Percentiles rank a stretch among this genome's conserved stretches.
Evolutionary conservation across 1,140 invertebrate species (phyloP).

Genomic region (Euschistus heros): DNA sequence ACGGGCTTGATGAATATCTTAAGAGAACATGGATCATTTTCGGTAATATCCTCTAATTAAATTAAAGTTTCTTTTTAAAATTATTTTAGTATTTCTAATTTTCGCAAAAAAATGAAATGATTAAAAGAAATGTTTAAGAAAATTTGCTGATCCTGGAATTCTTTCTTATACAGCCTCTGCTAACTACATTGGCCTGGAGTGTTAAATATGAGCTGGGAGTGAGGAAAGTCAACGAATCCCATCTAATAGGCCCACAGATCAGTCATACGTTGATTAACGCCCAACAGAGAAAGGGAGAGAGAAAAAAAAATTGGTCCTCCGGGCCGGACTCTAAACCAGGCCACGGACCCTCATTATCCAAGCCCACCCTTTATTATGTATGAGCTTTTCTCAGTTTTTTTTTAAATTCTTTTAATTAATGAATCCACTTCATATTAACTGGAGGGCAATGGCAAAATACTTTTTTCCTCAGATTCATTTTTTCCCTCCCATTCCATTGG

Average conservation of each 20-base stretch:
- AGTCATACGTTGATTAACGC: slow-evolving; percentile 13
- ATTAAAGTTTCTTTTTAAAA: too few species aligned
- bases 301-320: slow-evolving; percentile 11
- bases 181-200: too few species aligned
- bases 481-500: too few species aligned
- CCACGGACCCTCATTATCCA: slow-evolving; percentile 7
- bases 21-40: too few species aligned
- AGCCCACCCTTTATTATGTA: slow-evolving; percentile 9
- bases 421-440: slow-evolving; percentile 7
- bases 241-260: slow-evolving; percentile 3
- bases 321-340: neutral
- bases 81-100: too few species aligned
- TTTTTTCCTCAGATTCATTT: too few species aligned
- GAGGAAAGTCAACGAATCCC: neutral
- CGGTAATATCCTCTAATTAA: too few species aligned
- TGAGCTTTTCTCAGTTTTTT: neutral
- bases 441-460: neutral
- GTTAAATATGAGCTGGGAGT: neutral
- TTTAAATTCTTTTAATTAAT: slow-evolving; percentile 10
- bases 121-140: too few species aligned
- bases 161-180: too few species aligned
- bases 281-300: neutral
- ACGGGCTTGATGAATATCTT: too few species aligned
- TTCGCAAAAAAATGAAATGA: too few species aligned
- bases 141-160: too few species aligned